Evolutionary conservation across 2,888 invertebrate species (phyloP).

Genomic region (Pseudanteris insignis): DNA sequence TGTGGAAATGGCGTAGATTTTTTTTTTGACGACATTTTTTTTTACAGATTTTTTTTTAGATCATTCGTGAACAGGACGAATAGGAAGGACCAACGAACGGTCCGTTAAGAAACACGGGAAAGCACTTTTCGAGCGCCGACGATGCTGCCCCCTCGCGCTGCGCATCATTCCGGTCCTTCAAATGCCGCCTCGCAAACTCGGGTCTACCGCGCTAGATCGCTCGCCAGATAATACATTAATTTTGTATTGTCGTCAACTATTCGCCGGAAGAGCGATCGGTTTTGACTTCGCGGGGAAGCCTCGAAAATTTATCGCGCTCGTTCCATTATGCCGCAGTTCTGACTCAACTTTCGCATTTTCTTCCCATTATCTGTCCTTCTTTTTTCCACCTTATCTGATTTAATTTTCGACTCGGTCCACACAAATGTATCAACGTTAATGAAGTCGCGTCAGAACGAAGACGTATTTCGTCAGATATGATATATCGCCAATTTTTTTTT

Average conservation of each 20-base stretch:
- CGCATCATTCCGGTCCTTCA: conserved; percentile 28
- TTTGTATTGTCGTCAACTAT: conserved; percentile 58
- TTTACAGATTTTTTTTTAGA: conserved; percentile 50
- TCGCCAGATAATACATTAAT: conserved; percentile 61
- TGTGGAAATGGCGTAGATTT: conserved; percentile 40
- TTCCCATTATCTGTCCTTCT: conserved; percentile 20
- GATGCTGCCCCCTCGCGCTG: conserved; percentile 48
- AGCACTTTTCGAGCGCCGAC: conserved; percentile 65
- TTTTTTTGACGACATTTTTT: too few relatives aligned
- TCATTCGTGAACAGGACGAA: conserved; percentile 50
- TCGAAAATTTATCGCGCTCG: conserved; percentile 36
- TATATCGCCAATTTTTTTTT: too few relatives aligned
- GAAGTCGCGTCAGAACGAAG: too few relatives aligned
- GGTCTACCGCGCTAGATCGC: conserved; percentile 48
- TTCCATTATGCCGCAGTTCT: conserved; percentile 16
- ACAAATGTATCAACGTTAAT: not conserved
- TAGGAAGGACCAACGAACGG: conserved; percentile 49
- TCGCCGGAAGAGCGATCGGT: conserved; percentile 52
- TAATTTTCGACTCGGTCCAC: too few relatives aligned
- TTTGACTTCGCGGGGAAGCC: conserved; percentile 31
- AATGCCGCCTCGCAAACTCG: not conserved
- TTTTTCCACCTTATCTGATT: too few relatives aligned
- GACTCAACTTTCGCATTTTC: conserved; percentile 40
- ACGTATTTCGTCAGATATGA: too few relatives aligned
- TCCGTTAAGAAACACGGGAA: conserved; percentile 66